Base-by-base conservation (phyloP, 1,140 invertebrate genomes). In the Lordiphosa mommai region DNA sequence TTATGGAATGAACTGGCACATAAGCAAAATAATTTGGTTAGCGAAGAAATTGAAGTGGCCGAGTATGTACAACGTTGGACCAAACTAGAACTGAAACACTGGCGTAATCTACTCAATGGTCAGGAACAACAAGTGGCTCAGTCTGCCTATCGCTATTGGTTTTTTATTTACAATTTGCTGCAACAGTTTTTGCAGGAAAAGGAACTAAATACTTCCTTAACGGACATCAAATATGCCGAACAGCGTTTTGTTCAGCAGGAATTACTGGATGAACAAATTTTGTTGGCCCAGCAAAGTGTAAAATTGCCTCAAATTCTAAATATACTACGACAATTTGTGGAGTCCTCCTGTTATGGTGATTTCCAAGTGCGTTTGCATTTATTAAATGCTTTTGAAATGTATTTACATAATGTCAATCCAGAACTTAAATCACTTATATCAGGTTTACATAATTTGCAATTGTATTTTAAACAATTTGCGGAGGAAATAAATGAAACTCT, bases 1-100 rank as follows among this genome's bases (percentile, higher is more conserved):
- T 93, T 97, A 64, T 99, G 97, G 98, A 96, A 99, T 88, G 93
- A 94, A 71, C 95, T 96, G 79, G 97, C 97, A 0, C 95, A 97
- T 69, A 93, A 92, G 61, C 94, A 93, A 2, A 96, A 99, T 27
- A 96, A 95, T 55, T 88, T 99, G 74, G 90, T 92, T 0, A 90
- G 93, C 0, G 90, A 95, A 53, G 91, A 95, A 6, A 87, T 92
- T 12, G 90, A 91, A 34, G 89, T 99, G 0, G 95, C 94, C 1
- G 90, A 94, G 50, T 92, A 96, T 67, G 95, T 99, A 36, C 93
- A 98, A 37, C 91, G 93, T 17, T 99, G 97, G 98, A 92, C 98
- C 49, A 95, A 96, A 89, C 86, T 98, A 1, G 98, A 99, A 89
- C 91, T 99, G 38, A 92, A 92, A 27, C 92, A 93, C 67, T 98